These are phyloP conservation scores for Brotula barbata DNA, from an alignment of 2,797 vertebrate genomes.

Conservation along the genomic window DNA sequence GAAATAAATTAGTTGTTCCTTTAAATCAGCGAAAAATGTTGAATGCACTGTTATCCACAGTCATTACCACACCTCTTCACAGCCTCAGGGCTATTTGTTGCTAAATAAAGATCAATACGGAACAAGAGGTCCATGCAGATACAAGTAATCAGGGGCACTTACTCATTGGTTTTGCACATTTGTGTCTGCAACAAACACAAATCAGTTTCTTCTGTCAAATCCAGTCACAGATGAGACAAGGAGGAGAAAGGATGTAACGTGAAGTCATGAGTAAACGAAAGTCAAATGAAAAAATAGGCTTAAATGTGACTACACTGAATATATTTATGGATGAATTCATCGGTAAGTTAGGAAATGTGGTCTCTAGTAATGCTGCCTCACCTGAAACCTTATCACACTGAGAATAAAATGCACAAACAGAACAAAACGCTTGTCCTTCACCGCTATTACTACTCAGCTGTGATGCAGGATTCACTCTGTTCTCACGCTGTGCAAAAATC, in stretches of 20 bases:
- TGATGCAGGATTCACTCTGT: neutral
- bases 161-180: conserved; percentile 54
- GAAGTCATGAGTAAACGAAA: conserved; percentile 21
- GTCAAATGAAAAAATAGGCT: no score
- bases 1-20: conserved; percentile 51
- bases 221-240: conserved; percentile 5
- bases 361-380: neutral
- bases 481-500: conserved; percentile 1
- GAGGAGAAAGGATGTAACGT: conserved; percentile 13
- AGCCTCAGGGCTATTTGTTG: conserved; percentile 49
- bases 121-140: conserved; percentile 68
- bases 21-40: conserved; percentile 53
- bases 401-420: no score
- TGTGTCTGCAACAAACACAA: conserved; percentile 35
- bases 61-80: conserved; percentile 29
- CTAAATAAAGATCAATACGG: conserved; percentile 72
- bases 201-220: conserved; percentile 9
- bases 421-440: conserved; percentile 36
- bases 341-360: neutral
- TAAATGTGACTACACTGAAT: no score
- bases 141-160: conserved; percentile 46
- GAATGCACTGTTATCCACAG: conserved; percentile 54
- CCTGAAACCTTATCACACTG: conserved; percentile 17
- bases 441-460: conserved; percentile 9
- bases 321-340: no score